Conservation (phyloP, 1,140 invertebrate species). For the Zaprionus davidi region DNA sequence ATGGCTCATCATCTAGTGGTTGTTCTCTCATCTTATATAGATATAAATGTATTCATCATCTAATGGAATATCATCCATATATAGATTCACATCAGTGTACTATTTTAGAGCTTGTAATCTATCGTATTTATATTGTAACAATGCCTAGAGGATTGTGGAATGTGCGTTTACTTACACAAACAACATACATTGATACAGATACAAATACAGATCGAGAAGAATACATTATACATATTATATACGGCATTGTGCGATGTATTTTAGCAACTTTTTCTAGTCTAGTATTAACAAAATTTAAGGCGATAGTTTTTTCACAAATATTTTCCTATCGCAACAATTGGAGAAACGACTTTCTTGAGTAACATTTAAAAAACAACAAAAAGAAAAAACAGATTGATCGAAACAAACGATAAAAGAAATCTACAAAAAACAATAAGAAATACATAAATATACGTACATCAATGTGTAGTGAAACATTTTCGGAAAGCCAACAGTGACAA, state of each 20-base stretch:
- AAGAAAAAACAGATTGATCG: not conserved
- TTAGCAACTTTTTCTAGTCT: conserved; percentile 57
- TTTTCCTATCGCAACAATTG: conserved; percentile 44
- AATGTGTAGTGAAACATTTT: conserved; percentile 54
- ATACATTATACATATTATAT: conserved; percentile 43
- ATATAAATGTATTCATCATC: conserved; percentile 22
- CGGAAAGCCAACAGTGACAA: conserved; percentile 26
- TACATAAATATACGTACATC: conserved; percentile 39
- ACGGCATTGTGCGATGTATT: conserved; percentile 34
- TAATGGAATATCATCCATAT: conserved; percentile 13
- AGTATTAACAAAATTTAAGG: conserved; percentile 37
- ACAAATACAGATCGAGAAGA: conserved; percentile 22
- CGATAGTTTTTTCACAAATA: conserved; percentile 31
- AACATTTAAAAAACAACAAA: conserved; percentile 20
- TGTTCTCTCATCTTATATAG: conserved; percentile 29
- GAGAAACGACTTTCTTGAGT: conserved; percentile 42
- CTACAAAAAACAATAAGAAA: conserved; percentile 15
- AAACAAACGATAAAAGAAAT: conserved; percentile 7
- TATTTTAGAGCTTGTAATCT: conserved; percentile 50
- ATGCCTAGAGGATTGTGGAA: conserved; percentile 25
- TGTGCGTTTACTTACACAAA: conserved; percentile 31
- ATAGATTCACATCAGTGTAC: conserved; percentile 28
- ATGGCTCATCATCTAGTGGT: conserved; percentile 38
- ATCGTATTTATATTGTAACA: conserved; percentile 39
- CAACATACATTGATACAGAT: not conserved